Evolutionary conservation across 1,140 invertebrate species (phyloP), one percentile per base, ranked within the genome.

Genomic region (Zaprionus taronus): DNA sequence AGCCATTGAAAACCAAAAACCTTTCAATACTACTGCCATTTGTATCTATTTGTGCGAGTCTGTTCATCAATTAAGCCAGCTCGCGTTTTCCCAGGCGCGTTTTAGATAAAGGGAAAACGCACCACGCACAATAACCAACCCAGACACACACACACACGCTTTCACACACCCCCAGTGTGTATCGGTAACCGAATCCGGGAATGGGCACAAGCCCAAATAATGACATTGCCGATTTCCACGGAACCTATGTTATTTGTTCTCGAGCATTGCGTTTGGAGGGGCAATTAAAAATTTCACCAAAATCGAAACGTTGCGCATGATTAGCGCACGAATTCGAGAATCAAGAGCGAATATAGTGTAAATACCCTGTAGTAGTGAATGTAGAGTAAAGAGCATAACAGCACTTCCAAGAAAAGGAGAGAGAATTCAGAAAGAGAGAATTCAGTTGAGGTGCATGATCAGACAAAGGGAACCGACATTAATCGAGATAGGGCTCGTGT

Each of bases 281-380:
- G 72, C 86, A 89, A 89, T 89, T 89, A 81, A 81, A 90, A 90
- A 81, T 86, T 86, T 87, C 76, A 86, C 79, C 79, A 84, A 84
- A 85, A 84, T 79, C 72, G 73, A 80, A 89, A 89, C 76, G 84
- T 77, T 89, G 85, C 85, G 85, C 85, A 90, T 89, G 85, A 89
- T 89, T 89, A 85, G 62, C 75, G 64, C 67, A 90, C 81, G 72
- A 84, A 84, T 81, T 83, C 34, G 63, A 79, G 47, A 71, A 75
- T 47, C 79, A 47, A 49, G 72, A 68, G 71, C 61, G 72, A 72
- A 73, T 80, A 53, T 74, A 38, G 49, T 75, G 34, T n/a, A 28
- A 38, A 77, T 77, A 75, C 72, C 67, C 72, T 71, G 53, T 64
- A 44, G 1, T 12, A 2, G 24, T 11, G 7, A 3, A 28, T 44